Evolutionary conservation across 2,888 invertebrate genomes (phyloP).

Genomic region (Xylota sylvarum): DNA sequence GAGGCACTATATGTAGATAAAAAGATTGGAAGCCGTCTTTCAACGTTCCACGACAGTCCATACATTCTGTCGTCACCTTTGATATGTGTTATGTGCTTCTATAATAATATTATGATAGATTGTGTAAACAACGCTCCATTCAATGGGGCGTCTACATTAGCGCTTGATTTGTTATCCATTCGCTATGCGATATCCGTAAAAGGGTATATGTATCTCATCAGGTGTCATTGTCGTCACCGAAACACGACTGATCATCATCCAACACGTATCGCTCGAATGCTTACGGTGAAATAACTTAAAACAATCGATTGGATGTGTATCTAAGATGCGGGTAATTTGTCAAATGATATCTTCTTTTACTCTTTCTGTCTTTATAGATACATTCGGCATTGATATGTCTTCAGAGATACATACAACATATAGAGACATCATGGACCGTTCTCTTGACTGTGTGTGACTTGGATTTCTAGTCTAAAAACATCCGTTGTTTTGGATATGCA

Average conservation of each 20-base stretch:
- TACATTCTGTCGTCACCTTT: conserved; percentile 22
- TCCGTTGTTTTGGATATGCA: conserved; percentile 43
- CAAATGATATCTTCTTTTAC: conserved; percentile 32
- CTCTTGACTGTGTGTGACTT: neutral
- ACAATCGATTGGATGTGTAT: conserved; percentile 34
- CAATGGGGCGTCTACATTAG: conserved; percentile 57
- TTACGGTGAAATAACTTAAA: conserved; percentile 24
- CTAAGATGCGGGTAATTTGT: conserved; percentile 66
- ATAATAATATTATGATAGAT: conserved; percentile 60
- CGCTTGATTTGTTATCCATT: conserved; percentile 54
- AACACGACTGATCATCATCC: conserved; percentile 23
- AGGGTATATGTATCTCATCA: conserved; percentile 22
- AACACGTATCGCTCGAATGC: conserved; percentile 20
- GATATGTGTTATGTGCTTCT: conserved; percentile 24
- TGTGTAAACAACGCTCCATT: conserved; percentile 56
- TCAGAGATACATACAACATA: conserved; percentile 9
- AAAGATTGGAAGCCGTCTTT: conserved; percentile 47
- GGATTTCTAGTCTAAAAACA: neutral
- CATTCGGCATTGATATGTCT: conserved; percentile 11
- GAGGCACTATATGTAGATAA: conserved; percentile 34
- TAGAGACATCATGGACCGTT: conserved; percentile 38
- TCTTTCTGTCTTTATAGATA: conserved; percentile 5
- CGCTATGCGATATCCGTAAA: conserved; percentile 31
- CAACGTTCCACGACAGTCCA: conserved; percentile 1
- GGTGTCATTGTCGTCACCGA: conserved; percentile 43